Evolutionary conservation across 2,113 vertebrate genomes (phyloP).

Genomic region (Clarias batrachus): DNA sequence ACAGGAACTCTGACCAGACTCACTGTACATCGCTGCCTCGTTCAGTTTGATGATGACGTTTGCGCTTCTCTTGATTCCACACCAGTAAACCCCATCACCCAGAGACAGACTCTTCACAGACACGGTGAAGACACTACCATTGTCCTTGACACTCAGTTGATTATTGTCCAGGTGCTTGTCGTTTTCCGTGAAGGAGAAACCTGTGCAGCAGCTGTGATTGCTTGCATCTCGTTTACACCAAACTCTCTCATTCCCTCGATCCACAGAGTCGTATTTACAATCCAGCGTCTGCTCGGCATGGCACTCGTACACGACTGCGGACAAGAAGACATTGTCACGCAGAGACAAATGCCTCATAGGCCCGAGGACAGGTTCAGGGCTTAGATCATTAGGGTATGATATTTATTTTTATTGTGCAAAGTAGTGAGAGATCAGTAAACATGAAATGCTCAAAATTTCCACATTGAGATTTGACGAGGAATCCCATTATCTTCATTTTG

Average conservation of each 20-base stretch:
- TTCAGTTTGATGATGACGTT: slow-evolving; percentile 59
- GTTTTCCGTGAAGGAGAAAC: slow-evolving; percentile 46
- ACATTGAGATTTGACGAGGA: not conserved
- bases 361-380: not conserved
- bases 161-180: not conserved
- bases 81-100: slow-evolving; percentile 63
- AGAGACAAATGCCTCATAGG: not conserved
- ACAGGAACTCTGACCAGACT: slow-evolving; percentile 15
- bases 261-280: slow-evolving; percentile 36
- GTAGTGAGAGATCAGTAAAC: too few relatives aligned
- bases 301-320: slow-evolving; percentile 20
- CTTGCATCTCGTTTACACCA: slow-evolving; percentile 59
- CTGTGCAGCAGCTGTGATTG: slow-evolving; percentile 49
- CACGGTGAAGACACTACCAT: slow-evolving; percentile 51
- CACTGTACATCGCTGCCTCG: slow-evolving; percentile 55
- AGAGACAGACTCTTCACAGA: slow-evolving; percentile 21
- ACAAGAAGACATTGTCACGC: too few relatives aligned
- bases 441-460: not conserved
- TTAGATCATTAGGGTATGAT: not conserved
- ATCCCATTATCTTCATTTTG: not conserved
- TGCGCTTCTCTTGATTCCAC: slow-evolving; percentile 53
- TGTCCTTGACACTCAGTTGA: slow-evolving; percentile 46
- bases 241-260: slow-evolving; percentile 25
- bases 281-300: slow-evolving; percentile 42
- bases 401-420: not conserved